These are phyloP conservation scores for Heterotis niloticus DNA, from an alignment of 2,113 vertebrate genomes.

Conservation along the genomic window DNA sequence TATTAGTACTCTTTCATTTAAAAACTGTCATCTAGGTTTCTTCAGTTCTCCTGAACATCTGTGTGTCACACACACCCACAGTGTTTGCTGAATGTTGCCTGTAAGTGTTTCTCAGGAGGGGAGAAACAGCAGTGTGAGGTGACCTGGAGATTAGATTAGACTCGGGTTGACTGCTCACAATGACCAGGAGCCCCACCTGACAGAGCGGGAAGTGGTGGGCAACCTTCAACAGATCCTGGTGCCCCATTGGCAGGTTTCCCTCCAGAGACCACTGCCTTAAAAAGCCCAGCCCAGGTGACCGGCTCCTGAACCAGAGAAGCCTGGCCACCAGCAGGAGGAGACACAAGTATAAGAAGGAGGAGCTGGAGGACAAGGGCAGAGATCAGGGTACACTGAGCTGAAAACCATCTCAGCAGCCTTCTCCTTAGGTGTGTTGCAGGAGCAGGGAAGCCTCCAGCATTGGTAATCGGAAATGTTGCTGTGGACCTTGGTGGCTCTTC, in stretches of 20 bases:
- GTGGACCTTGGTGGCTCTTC: conserved; percentile 28
- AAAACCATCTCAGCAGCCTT: background rate
- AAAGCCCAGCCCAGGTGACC: conserved; percentile 33
- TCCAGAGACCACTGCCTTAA: conserved; percentile 22
- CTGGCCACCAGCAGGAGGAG: background rate
- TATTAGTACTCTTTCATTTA: background rate
- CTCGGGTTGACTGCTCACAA: conserved; percentile 18
- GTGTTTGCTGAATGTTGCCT: conserved; percentile 37
- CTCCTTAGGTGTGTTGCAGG: background rate
- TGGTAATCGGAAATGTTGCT: conserved; percentile 35
- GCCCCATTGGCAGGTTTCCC: conserved; percentile 33
- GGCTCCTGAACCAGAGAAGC: conserved; percentile 10
- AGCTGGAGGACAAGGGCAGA: background rate
- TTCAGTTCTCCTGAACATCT: background rate
- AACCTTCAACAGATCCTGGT: conserved; percentile 22
- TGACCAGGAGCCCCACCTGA: background rate
- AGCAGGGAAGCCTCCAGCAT: background rate
- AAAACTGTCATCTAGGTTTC: background rate
- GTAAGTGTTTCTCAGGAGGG: background rate
- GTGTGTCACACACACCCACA: background rate
- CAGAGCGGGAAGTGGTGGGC: conserved; percentile 20
- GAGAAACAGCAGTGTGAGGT: background rate
- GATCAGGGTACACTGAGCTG: background rate
- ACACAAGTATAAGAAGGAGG: background rate
- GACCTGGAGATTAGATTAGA: conserved; percentile 34